Evolutionary conservation across 2,113 vertebrate genomes (phyloP), one percentile per base, ranked within the genome.

Genomic region (Tichodroma muraria): DNA sequence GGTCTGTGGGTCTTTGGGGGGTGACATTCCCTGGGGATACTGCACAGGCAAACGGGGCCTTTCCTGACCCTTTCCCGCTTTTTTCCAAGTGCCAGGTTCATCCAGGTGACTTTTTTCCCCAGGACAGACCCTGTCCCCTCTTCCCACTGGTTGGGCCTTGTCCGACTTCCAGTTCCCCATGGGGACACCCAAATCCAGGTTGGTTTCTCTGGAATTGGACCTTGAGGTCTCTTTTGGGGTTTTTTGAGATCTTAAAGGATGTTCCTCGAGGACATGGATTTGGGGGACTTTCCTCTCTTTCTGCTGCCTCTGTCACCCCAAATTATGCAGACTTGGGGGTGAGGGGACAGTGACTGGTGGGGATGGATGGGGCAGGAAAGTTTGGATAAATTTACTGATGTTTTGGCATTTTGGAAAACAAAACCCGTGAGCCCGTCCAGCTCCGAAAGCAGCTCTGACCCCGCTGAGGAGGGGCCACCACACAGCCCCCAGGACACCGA

Each of bases 381-480:
- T 20, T 24, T 3, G 54, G 54, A 21, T 33, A 21, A 45, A 40
- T 59, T 33, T 5, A 7, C 20, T 0, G 6, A 23, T 45, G 45
- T 78, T 10, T 10, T 2, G 3, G 4, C 15, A 0, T 35, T 94
- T 68, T 24, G n/a, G 21, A 23, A 53, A 56, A 11, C 2, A 35
- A 69, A 68, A 10, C n/a, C 25, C 1, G 0, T 11, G 12, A 44
- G 0, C 1, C 0, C 2, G n/a, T 37, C 30, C 37, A 25, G 12
- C 75, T 27, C 59, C 37, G 27, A 18, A 5, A 52, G 27, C 18
- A 9, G 27, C 76, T 27, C 20, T 1, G 30, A 23, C 14, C 4
- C 8, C 0, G 0, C 17, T 0, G 0, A 31, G 14, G 14, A 37
- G 53, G 8, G 11, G n/a, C 1, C 53, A 37, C 35, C 40, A 2